Percentiles rank a stretch among this genome's conserved stretches.
phyloP scores from a whole-genome alignment of 1,140 invertebrate species.

The Trichogramma pretiosum region DNA sequence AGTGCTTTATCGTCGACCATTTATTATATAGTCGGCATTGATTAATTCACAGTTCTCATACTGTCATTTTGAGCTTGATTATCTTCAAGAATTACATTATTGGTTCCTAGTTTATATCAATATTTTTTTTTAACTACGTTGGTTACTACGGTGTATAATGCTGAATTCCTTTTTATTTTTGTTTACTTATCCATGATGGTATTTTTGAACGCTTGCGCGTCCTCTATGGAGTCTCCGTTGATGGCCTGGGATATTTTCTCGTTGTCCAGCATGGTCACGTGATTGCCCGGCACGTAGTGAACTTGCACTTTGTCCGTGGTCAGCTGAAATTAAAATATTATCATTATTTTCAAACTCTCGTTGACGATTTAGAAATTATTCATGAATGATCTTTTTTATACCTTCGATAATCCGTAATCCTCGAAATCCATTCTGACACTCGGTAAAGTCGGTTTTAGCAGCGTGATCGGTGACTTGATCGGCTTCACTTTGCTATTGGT shows the following conservation, averaged over 20 bases:
- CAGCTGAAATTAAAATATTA: constrained; percentile 23
- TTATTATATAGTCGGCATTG: no score
- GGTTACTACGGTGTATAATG: no score
- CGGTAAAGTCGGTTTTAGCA: constrained; percentile 55
- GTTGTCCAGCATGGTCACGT: constrained; percentile 60
- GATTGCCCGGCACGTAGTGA: constrained; percentile 51
- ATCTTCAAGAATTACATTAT: no score
- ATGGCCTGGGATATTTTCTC: constrained; percentile 53
- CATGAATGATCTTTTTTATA: no score
- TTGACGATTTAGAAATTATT: no score
- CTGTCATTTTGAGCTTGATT: no score
- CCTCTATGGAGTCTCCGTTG: constrained; percentile 40
- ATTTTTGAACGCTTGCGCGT: constrained; percentile 26
- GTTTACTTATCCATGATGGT: no score
- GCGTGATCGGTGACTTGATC: constrained; percentile 50
- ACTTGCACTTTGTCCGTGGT: constrained; percentile 31
- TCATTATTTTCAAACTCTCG: neutral
- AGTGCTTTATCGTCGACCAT: no score
- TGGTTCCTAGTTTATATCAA: no score
- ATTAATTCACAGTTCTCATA: no score
- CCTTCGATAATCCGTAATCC: constrained; percentile 54
- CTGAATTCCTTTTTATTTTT: no score
- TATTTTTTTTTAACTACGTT: no score
- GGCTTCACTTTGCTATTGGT: constrained; percentile 29
- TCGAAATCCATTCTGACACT: constrained; percentile 44